A percentile compares a stretch with the other conserved stretches of the same genome.
Evolutionary conservation across 2,888 invertebrate species (phyloP).

Genomic region (Xylocampa areola): DNA sequence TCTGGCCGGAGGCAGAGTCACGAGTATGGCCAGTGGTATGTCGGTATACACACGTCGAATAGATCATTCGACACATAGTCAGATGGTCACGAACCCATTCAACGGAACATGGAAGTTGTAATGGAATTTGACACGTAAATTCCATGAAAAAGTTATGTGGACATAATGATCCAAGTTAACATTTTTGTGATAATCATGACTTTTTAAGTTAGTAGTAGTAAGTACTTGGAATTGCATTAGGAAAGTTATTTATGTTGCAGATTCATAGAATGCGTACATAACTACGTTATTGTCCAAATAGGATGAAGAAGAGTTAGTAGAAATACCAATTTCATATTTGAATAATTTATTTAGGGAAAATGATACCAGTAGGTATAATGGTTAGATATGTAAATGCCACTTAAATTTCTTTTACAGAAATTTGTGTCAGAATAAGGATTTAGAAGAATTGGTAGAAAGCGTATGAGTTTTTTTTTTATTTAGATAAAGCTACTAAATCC

Average conservation of each 20-base stretch:
- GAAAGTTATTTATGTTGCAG: too few species aligned
- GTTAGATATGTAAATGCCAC: too few species aligned
- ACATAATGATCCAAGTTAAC: slow-evolving; percentile 21
- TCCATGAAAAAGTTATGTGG: slow-evolving; percentile 47
- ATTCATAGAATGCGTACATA: slow-evolving; percentile 11
- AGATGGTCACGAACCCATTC: slow-evolving; percentile 75
- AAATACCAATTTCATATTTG: too few species aligned
- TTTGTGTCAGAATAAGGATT: slow-evolving; percentile 5
- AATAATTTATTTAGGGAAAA: too few species aligned
- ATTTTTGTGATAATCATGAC: slow-evolving; percentile 23
- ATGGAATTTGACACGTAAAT: slow-evolving; percentile 67
- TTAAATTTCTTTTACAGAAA: slow-evolving; percentile 14
- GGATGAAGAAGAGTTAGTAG: too few species aligned
- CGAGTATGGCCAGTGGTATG: slow-evolving; percentile 75
- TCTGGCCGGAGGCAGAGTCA: slow-evolving; percentile 83
- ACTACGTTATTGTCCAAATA: too few species aligned
- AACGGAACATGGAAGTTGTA: slow-evolving; percentile 67
- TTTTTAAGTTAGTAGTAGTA: slow-evolving; percentile 29
- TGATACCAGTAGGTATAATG: too few species aligned
- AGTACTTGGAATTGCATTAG: too few species aligned
- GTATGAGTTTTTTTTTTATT: background rate
- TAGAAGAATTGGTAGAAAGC: slow-evolving; percentile 6
- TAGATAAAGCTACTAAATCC: background rate
- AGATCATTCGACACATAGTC: slow-evolving; percentile 74
- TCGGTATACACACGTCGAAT: slow-evolving; percentile 70